Base-by-base conservation (phyloP, 2,888 invertebrate genomes). In the Chaetogeoica ovagalla region DNA sequence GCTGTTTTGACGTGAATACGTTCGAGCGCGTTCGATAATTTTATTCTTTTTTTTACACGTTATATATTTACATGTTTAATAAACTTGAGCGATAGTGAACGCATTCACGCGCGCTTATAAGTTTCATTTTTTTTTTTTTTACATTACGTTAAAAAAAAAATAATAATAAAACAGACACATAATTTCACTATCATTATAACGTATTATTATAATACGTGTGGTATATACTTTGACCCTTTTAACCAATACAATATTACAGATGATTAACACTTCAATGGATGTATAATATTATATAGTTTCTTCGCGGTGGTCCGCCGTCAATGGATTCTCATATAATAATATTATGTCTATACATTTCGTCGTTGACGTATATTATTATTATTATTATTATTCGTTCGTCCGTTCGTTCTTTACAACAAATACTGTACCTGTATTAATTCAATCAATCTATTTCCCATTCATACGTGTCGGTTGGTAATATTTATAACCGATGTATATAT, bases 221-320 rank as follows among this genome's bases (percentile, higher is more conserved):
- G 43, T 11, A 19, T 57, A 71, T 30, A 69, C 30, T 71, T 59
- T 71, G 71, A 72, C 62, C 62, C 72, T 62, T 30, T 11, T 11
- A 17, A 60, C 62, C 62, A 62, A 72, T 72, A 30, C 60, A 6
- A 9, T 43, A 11, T 43, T 43, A 43, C 39, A 11, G 39, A 39
- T 9, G 43, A 30, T 72, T 60, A 72, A 62, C 72, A 48, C 62
- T 62, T 62, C 72, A 62, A 72, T 72, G 21, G 48, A 39, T 43
- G n/a, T n/a, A n/a, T 30, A 30, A 30, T 30, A 30, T 30, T 30
- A 30, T 30, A 30, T 30, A 30, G 30, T 48, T 72, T n/a, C 62
- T 72, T 72, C 72, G 72, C 19, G 72, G 72, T 62, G 72, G 72
- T 72, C 72, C 72, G 60, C 39, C 72, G 43, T 21, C 21, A 15